phyloP scores from a whole-genome alignment of 1,140 invertebrate species.

The Polyergus mexicanus region DNA sequence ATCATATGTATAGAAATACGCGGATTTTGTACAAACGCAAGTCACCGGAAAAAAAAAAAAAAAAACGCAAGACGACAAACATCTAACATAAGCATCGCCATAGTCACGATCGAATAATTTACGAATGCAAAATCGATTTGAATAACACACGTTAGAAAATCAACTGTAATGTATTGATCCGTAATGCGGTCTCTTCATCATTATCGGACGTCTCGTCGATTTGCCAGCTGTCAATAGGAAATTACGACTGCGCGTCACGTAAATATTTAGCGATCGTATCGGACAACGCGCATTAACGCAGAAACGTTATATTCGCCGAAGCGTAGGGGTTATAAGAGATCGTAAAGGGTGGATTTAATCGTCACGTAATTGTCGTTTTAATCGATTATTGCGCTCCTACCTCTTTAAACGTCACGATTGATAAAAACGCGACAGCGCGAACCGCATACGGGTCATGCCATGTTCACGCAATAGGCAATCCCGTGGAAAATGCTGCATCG shows the following conservation, averaged over 20 bases:
- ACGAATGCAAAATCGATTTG: background rate
- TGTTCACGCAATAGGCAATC: conserved; percentile 37
- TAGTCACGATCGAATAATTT: background rate
- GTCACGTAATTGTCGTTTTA: conserved; percentile 51
- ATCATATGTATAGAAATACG: background rate
- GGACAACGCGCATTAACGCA: conserved; percentile 39
- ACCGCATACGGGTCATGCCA: background rate
- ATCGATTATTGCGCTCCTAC: conserved; percentile 44
- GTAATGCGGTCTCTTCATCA: conserved; percentile 49
- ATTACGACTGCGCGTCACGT: conserved; percentile 55
- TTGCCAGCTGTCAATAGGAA: conserved; percentile 56
- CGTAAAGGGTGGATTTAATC: conserved; percentile 52
- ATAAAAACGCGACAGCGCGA: conserved; percentile 37
- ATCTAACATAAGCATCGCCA: background rate
- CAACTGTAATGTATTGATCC: conserved; percentile 44
- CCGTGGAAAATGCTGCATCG: conserved; percentile 55
- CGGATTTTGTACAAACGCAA: background rate
- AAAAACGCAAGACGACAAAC: background rate
- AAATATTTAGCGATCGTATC: conserved; percentile 59
- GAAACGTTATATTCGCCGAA: conserved; percentile 15
- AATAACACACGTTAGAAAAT: conserved; percentile 39
- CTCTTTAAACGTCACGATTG: conserved; percentile 2
- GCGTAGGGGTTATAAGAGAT: background rate
- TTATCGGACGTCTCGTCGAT: conserved; percentile 52
- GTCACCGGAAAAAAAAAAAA: background rate